phyloP scores from a whole-genome alignment of 1,140 invertebrate species.

The Thalassaphorura encarpata region DNA sequence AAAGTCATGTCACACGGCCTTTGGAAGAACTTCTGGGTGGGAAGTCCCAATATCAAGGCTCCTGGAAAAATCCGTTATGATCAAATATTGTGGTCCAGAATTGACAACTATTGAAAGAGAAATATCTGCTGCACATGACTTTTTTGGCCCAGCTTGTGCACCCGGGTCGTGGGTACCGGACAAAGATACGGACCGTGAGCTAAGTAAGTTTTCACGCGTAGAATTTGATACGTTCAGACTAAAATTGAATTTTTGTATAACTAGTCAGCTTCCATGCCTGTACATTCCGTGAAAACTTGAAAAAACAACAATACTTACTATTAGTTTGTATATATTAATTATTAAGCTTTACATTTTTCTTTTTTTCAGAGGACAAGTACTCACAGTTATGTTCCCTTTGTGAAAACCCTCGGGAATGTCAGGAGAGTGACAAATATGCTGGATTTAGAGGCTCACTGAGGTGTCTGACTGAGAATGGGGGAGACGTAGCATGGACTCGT shows the following conservation, averaged over 20 bases:
- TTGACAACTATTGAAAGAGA: slow-evolving; percentile 64
- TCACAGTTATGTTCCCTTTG: slow-evolving; percentile 61
- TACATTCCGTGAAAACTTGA: too few species aligned
- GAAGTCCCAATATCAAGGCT: slow-evolving; percentile 54
- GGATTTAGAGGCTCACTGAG: slow-evolving; percentile 72
- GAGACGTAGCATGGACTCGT: slow-evolving; percentile 74
- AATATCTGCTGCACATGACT: slow-evolving; percentile 54
- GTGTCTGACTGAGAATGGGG: slow-evolving; percentile 64
- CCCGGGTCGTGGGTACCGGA: slow-evolving; percentile 69
- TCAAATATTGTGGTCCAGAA: slow-evolving; percentile 51
- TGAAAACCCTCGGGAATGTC: slow-evolving; percentile 57
- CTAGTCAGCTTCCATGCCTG: too few species aligned
- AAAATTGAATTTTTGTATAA: too few species aligned
- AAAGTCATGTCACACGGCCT: slow-evolving; percentile 67
- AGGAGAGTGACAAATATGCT: slow-evolving; percentile 69
- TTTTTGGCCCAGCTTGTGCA: slow-evolving; percentile 64
- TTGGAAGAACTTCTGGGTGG: slow-evolving; percentile 67
- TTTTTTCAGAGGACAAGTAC: slow-evolving; percentile 53
- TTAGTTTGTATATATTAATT: neutral
- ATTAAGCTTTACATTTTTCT: neutral
- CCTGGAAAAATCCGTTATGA: slow-evolving; percentile 54
- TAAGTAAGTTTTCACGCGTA: slow-evolving; percentile 58
- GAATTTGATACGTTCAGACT: neutral
- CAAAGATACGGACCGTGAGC: slow-evolving; percentile 48
- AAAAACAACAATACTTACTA: too few species aligned